Evolutionary conservation across 2,888 invertebrate genomes (phyloP).

Genomic region (Troides aeacus): DNA sequence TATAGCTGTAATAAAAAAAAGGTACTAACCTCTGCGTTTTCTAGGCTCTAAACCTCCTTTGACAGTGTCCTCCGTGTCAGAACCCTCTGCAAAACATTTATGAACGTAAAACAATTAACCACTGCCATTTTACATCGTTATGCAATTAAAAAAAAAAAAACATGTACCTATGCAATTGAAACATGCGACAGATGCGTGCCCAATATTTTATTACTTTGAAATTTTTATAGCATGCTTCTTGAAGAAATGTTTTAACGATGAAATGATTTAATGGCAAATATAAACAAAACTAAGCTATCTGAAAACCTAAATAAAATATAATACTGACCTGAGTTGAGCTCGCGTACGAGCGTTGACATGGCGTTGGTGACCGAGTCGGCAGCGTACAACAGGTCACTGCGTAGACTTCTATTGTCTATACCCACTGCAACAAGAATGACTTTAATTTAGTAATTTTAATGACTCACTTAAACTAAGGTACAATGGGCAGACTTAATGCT

Average conservation of each 20-base stretch:
- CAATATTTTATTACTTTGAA: not conserved
- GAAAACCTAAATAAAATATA: constrained; percentile 13
- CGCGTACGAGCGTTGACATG: constrained; percentile 97
- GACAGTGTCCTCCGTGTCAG: constrained; percentile 72
- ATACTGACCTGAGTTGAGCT: constrained; percentile 92
- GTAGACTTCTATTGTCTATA: constrained; percentile 82
- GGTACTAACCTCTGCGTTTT: constrained; percentile 66
- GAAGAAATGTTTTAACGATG: constrained; percentile 3
- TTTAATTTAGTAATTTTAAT: too few species aligned
- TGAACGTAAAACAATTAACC: constrained; percentile 55
- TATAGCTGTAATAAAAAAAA: not conserved
- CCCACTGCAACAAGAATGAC: constrained; percentile 53
- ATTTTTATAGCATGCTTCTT: constrained; percentile 14
- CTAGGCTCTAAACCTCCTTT: constrained; percentile 59
- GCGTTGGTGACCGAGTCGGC: constrained; percentile 99
- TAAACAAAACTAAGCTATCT: constrained; percentile 6
- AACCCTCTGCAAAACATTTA: constrained; percentile 73
- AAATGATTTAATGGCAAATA: not conserved
- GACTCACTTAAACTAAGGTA: too few species aligned
- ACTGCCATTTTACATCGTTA: constrained; percentile 31
- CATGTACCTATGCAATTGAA: constrained; percentile 4
- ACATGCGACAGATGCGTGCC: constrained; percentile 18
- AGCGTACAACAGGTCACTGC: constrained; percentile 94
- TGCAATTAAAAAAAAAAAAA: constrained; percentile 18
- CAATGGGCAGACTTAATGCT: too few species aligned